Conservation (phyloP, 2,888 invertebrate species). For the Campoplex capitator region DNA sequence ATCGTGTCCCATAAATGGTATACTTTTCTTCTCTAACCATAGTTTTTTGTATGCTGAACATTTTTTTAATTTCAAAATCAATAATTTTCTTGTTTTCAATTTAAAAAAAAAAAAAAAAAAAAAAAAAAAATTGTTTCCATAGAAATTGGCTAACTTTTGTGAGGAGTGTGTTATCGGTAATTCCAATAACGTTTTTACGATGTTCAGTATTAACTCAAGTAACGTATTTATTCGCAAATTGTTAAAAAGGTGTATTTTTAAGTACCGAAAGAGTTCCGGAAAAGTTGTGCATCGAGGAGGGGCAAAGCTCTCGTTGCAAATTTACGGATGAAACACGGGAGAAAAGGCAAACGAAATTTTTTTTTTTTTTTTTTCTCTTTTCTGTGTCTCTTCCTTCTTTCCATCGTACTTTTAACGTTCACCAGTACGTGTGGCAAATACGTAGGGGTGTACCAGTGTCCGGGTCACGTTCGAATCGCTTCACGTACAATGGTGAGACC, state of each 20-base stretch:
- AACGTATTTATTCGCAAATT: not conserved
- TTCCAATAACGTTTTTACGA: not conserved
- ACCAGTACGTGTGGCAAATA: slow-evolving; percentile 54
- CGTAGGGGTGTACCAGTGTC: slow-evolving; percentile 54
- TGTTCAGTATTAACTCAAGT: not conserved
- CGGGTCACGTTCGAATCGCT: slow-evolving; percentile 67
- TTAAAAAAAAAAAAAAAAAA: too few species aligned
- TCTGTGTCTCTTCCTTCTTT: slow-evolving; percentile 31
- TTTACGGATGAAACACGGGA: slow-evolving; percentile 25
- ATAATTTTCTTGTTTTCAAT: too few species aligned
- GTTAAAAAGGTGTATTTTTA: not conserved
- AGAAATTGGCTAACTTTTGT: not conserved
- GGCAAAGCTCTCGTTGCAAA: slow-evolving; percentile 40
- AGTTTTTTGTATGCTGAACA: not conserved
- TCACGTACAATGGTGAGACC: slow-evolving; percentile 48
- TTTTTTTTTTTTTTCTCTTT: slow-evolving; percentile 1
- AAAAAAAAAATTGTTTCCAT: not conserved
- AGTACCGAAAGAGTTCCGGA: slow-evolving; percentile 44
- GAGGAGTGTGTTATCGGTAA: not conserved
- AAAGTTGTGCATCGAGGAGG: slow-evolving; percentile 39
- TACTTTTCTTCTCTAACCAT: slow-evolving; percentile 6
- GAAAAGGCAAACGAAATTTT: slow-evolving; percentile 15
- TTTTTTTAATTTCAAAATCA: not conserved
- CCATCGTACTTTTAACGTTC: slow-evolving; percentile 38
- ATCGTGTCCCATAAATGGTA: too few species aligned